Base-by-base conservation (phyloP, 2,888 invertebrate genomes). In the Microctonus aethiopoides region DNA sequence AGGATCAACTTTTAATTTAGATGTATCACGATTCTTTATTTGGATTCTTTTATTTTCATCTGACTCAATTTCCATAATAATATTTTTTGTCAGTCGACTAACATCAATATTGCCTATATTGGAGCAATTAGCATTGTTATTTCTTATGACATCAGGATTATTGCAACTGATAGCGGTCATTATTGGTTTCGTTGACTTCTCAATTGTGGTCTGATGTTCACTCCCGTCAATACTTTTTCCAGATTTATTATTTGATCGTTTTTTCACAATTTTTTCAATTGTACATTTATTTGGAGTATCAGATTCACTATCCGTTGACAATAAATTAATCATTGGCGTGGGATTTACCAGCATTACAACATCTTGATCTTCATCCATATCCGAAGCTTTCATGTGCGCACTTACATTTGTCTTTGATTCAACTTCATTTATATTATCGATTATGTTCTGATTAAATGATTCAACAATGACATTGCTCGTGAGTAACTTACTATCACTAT, bases 311-410 rank as follows among this genome's bases (percentile, higher is more conserved):
- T 85, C 86, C 54, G 83, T 85, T 1, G 86, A 86, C 9, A 86
- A 68, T 41, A 86, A 73, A 68, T 86, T 86, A 39, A 86, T 86
- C 10, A 83, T 82, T 4, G 86, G 83, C 6, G 85, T 84, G 20
- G 86, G 84, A 36, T 84, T 79, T 20, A 85, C 80, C 2, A 86
- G 83, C 36, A 86, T 76, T 39, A 84, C 84, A n/a, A 86, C 84
- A 70, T 86, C 86, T 73, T 86, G 86, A 54, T 86, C 86, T 2
- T 84, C 83, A 5, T 73, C 77, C 41, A 72, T 72, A 24, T 72
- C 68, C 16, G 16, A 22, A 0, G 52, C 13, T 64, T 62, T 68
- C 29, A 22, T 13, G 54, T 71, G 72, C 36, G 78, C 77, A 68
- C 79, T 60, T 13, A 68, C 74, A 34, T 70, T 69, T 59, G 77